Evolutionary conservation across 2,113 vertebrate species (phyloP).

Genomic region (Chaetura pelagica): DNA sequence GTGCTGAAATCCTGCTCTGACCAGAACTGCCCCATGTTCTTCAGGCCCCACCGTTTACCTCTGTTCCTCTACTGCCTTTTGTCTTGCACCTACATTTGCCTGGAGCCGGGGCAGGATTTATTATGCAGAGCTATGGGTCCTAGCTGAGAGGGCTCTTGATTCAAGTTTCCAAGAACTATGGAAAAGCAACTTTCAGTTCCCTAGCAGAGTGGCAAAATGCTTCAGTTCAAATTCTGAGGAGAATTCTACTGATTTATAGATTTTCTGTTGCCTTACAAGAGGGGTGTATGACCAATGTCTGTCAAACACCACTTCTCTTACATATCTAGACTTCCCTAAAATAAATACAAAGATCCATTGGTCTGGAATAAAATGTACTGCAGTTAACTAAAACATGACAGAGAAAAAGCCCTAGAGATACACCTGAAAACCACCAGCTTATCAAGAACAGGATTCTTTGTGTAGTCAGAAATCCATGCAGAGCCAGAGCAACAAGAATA

Average conservation of each 20-base stretch:
- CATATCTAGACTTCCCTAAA: neutral
- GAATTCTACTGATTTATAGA: neutral
- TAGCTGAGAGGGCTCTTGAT: neutral
- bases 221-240: neutral
- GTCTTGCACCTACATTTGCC: neutral
- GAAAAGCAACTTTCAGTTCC: neutral
- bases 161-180: neutral
- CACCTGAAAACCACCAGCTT: neutral
- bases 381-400: neutral
- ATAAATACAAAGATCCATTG: neutral
- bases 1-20: neutral
- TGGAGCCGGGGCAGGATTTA: neutral
- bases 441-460: neutral
- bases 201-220: neutral
- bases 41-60: neutral
- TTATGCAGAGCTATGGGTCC: neutral
- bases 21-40: neutral
- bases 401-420: neutral
- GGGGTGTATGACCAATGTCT: neutral
- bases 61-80: neutral
- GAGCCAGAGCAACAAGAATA: neutral
- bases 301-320: neutral
- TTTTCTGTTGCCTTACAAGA: neutral
- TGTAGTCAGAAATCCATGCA: neutral
- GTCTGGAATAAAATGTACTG: neutral